Base-by-base conservation (phyloP, 2,888 invertebrate genomes). In the Malthinus seriepunctatus region DNA sequence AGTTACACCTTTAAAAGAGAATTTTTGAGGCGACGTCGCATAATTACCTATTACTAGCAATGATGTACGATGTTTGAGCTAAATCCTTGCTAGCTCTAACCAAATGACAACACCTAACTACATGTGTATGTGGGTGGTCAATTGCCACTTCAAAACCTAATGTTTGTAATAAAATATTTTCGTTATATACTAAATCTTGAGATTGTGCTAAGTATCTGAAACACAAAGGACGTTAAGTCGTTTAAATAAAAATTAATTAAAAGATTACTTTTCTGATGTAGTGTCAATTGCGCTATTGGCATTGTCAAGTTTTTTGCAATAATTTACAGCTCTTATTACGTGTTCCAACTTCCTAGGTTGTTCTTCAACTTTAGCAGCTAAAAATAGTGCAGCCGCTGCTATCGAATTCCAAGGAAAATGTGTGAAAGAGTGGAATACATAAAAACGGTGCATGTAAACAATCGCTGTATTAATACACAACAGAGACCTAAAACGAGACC, bases 371-470 rank as follows among this genome's bases (percentile, higher is more conserved):
- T 99, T 99, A 63, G 97, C 97, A 60, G 98, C 97, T 68, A 99
- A 83, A 80, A 99, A 99, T 49, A 99, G 83, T 52, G 96, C 91
- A 3, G 97, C 96, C 3, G 96, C 89, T 8, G 97, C 95, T 78
- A 98, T 93, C 52, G 93, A 89, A 80, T 95, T 93, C 77, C 96
- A 88, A 80, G 95, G 94, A 79, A 97, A 98, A 77, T 92, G 91
- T 50, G 93, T 89, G 81, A 99, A 95, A 10, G 97, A 95, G 78
- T 98, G 97, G 83, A 95, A 97, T 81, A 97, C 95, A 81, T 97
- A 99, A 82, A 98, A 99, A 55, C 98, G 87, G 81, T 99, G 98
- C 97, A 98, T 97, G 76, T 98, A 98, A 55, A 98, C 97, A 74
- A 97, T 97, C 32, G 97, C 98, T 62, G 97, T 97, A 81, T 97